These are phyloP conservation scores for Montifringilla adamsi DNA, from an alignment of 2,113 vertebrate species.

Conservation along the genomic window DNA sequence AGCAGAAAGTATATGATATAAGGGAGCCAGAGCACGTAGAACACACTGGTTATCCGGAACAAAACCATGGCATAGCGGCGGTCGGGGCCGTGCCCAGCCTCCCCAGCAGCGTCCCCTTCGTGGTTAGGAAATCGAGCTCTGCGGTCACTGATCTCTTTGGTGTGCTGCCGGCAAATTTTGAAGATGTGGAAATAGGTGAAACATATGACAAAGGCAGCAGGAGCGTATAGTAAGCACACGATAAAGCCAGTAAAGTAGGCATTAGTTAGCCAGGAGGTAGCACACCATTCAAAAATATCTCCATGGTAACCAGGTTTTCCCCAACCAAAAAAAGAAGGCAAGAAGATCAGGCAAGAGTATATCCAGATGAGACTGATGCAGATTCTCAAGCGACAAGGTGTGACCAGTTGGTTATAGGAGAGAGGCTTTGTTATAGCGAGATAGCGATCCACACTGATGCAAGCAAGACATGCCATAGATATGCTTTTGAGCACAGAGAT, in stretches of 20 bases:
- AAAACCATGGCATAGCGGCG: slow-evolving; percentile 95
- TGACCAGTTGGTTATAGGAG: slow-evolving; percentile 97
- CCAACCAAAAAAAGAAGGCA: slow-evolving; percentile 97
- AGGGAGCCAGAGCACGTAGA: slow-evolving; percentile 97
- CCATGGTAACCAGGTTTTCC: slow-evolving; percentile 98
- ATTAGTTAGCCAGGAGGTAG: slow-evolving; percentile 93
- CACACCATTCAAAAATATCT: slow-evolving; percentile 98
- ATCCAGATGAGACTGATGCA: slow-evolving; percentile 95
- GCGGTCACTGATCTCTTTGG: slow-evolving; percentile 94
- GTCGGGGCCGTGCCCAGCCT: slow-evolving; percentile 86
- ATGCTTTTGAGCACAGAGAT: slow-evolving; percentile 98
- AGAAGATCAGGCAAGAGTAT: slow-evolving; percentile 92
- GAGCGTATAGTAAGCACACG: slow-evolving; percentile 94
- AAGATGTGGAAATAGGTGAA: slow-evolving; percentile 99
- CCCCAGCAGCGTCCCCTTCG: slow-evolving; percentile 86
- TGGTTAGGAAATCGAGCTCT: slow-evolving; percentile 93
- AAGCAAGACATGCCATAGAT: slow-evolving; percentile 96
- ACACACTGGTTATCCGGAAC: slow-evolving; percentile 97
- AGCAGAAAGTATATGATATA: slow-evolving; percentile 98
- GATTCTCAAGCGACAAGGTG: slow-evolving; percentile 90
- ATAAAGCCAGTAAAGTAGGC: slow-evolving; percentile 97
- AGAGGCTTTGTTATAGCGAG: slow-evolving; percentile 96
- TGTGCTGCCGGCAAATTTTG: slow-evolving; percentile 97
- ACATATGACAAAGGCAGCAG: slow-evolving; percentile 93
- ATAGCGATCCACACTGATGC: slow-evolving; percentile 96